Base-by-base conservation (phyloP, 2,888 invertebrate genomes). In the Monoplex corrugatus region DNA sequence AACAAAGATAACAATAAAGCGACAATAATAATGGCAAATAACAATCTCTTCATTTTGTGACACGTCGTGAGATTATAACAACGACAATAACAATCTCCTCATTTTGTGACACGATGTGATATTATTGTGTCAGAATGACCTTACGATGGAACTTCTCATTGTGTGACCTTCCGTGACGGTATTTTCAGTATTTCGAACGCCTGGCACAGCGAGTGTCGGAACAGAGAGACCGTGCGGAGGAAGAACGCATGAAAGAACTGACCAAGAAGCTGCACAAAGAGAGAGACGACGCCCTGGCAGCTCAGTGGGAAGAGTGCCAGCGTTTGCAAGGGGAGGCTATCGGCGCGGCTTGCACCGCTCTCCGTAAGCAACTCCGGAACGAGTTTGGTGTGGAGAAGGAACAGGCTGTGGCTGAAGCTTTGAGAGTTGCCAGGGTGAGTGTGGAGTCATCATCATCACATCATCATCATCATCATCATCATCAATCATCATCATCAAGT, bases 281-380 rank as follows among this genome's bases (percentile, higher is more conserved):
- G 87, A 94, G 94, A 88, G 93, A 94, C 88, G 94, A 92, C 63
- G 95, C 95, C 0, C 91, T 95, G 57, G 84, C 87, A 28, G 35
- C 91, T 80, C 95, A 95, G 91, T 93, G 94, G 94, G 92, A 94
- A 85, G 93, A 94, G 87, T 93, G 93, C 89, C 95, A 95, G 85
- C 87, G 91, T n/a, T 86, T 94, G 84, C 94, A 94, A 86, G 91
- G 93, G 82, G 90, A 91, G 63, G 95, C 95, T 1, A 90, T 95
- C 8, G 92, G 94, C 44, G 92, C 93, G n/a, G 95, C 95, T 0
- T 93, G 94, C 89, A 91, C 90, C 44, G 93, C 91, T 32, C 91
- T 94, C 23, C 87, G 91, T 5, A 91, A 92, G 35, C 91, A 93
- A 87, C 91, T 95, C 10, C 89, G 94, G 28, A 89, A 92, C 35